Evolutionary conservation across 2,113 vertebrate genomes (phyloP), one percentile per base, ranked within the genome.

Genomic region (Ranitomeya imitator): DNA sequence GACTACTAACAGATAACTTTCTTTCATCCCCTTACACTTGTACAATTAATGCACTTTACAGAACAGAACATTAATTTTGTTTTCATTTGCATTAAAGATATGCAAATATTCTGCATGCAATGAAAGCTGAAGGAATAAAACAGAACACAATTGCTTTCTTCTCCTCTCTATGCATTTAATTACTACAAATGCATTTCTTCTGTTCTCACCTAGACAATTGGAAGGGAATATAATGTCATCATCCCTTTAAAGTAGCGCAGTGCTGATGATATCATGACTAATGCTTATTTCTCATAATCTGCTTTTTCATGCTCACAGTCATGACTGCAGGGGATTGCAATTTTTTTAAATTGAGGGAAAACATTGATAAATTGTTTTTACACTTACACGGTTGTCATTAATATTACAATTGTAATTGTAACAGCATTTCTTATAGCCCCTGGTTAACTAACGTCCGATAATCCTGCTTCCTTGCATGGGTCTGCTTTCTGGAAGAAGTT

Each of bases 181-280:
- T 81, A 81, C 55, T 37, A 63, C 19, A 61, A 61, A 81, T 61
- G 26, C 14, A 63, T 63, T 81, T 81, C 79, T 61, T 81, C 57
- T 65, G 61, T 54, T 83, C 60, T 67, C 60, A 52, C 19, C 8
- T 15, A 80, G 78, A 59, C 55, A 61, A 83, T 67, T 67, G 16
- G 63, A 52, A 67, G 13, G 63, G 52, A 67, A 65, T 52, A 52
- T 67, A 12, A 83, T 83, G 37, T 67, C 57, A 65, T 31, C 60
- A n/a, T 15, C 80, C 37, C 61, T 67, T 67, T 67, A 67, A 67
- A 52, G 26, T 13, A 16, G 61, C 13, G 45, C 63, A 0, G 63
- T 9, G 60, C 45, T 67, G 61, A 67, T 67, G 60, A 82, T 63
- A 83, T 67, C 7, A 21, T 23, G 81, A 83, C 67, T 67, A 83